Conservation (phyloP, 1,140 invertebrate genomes). For the Hycleus phaleratus region DNA sequence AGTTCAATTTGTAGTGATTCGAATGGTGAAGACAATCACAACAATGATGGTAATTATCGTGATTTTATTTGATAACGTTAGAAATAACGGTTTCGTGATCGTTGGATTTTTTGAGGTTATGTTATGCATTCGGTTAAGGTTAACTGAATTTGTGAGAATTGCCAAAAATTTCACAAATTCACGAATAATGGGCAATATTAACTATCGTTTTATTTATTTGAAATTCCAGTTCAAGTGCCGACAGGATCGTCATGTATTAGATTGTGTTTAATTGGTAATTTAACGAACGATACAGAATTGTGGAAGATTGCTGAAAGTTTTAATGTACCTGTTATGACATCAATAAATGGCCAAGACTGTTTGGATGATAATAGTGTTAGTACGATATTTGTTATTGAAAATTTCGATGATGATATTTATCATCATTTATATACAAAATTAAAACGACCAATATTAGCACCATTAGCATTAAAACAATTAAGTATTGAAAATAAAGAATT, state of each 20-base stretch:
- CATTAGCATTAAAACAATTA: slow-evolving; percentile 66
- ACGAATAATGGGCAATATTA: too few relatives aligned
- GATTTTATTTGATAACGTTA: background rate
- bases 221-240: too few relatives aligned
- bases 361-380: slow-evolving; percentile 50
- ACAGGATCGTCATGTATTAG: slow-evolving; percentile 22
- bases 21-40: slow-evolving; percentile 30
- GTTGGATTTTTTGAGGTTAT: slow-evolving; percentile 29
- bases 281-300: slow-evolving; percentile 46
- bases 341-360: slow-evolving; percentile 53
- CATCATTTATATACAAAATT: slow-evolving; percentile 52
- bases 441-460: slow-evolving; percentile 63
- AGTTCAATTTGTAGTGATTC: slow-evolving; percentile 37
- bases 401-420: slow-evolving; percentile 61
- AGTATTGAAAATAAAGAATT: slow-evolving; percentile 57
- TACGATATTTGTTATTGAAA: slow-evolving; percentile 62
- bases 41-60: slow-evolving; percentile 28
- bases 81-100: background rate
- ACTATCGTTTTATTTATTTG: too few relatives aligned
- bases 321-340: slow-evolving; percentile 54
- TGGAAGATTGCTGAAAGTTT: slow-evolving; percentile 53
- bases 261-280: slow-evolving; percentile 54
- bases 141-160: background rate
- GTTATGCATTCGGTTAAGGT: slow-evolving; percentile 25
- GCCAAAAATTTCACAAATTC: too few relatives aligned